Base-by-base conservation (phyloP, 2,888 invertebrate genomes). In the Aquatica leii region DNA sequence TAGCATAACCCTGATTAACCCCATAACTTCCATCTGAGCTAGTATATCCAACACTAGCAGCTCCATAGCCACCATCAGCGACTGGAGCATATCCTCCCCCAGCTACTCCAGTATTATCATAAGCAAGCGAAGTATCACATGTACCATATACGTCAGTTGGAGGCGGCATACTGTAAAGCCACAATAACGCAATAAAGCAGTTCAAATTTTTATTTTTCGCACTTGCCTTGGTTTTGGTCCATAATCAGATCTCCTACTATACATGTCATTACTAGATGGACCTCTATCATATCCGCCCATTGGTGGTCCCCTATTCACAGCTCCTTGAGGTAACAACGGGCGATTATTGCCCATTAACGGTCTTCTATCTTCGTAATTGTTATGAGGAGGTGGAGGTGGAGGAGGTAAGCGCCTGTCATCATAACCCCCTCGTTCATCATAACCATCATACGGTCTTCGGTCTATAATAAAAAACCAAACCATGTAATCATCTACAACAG, bases 171-270 rank as follows among this genome's bases (percentile, higher is more conserved):
- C 52, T 52, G n/a, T 2, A 31, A 51, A 35, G 9, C 15, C 5
- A 51, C 15, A 2, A 14, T 17, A 4, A 31, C 9, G n/a, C 20
- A 12, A 49, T 49, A 20, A 9, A 49, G 20, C n/a, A 49, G 2
- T n/a, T n/a, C 18, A 4, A 31, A 50, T n/a, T 1, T 11, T 24
- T 20, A 21, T 35, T 48, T 6, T 37, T 52, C 35, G 18, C 9
- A 66, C 69, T 73, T 72, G 76, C 76, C 74, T 66, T 46, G 72
- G 69, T 68, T 77, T 77, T 3, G 73, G 73, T 40, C 73, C 74
- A 18, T 69, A 66, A 62, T 80, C 81, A n/a, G 72, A 62, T 59
- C 81, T 68, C 21, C 79, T 67, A 65, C 80, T 80, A 68, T 74
- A 81, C 67, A 81, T 76, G 68, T 80, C 80, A 49, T 69, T 74